Evolutionary conservation across 1,140 invertebrate genomes (phyloP).

Genomic region (Conopomorpha cramerella): DNA sequence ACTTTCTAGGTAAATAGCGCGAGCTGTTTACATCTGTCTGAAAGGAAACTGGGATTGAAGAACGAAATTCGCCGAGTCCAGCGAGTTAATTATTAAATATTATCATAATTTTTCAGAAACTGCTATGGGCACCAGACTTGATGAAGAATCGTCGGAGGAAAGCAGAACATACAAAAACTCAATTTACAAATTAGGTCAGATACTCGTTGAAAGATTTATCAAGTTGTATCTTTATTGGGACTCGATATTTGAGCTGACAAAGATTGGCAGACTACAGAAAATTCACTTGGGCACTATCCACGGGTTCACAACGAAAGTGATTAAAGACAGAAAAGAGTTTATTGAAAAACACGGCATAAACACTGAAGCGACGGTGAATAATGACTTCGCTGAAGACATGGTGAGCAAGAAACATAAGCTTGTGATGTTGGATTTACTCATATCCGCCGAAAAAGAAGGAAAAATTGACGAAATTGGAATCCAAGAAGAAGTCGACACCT

Average conservation of each 20-base stretch:
- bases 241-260: slow-evolving; percentile 12
- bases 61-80: too few relatives aligned
- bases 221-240: slow-evolving; percentile 16
- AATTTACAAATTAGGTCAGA: slow-evolving; percentile 15
- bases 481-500: slow-evolving; percentile 82
- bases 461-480: slow-evolving; percentile 69
- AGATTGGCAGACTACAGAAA: slow-evolving; percentile 2
- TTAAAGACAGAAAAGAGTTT: slow-evolving; percentile 6
- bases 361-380: too few relatives aligned
- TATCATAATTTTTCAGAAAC: slow-evolving; percentile 12
- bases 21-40: too few relatives aligned
- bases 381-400: too few relatives aligned
- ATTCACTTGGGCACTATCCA: slow-evolving; percentile 7
- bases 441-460: slow-evolving; percentile 62
- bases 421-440: slow-evolving; percentile 48
- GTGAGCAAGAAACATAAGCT: slow-evolving; percentile 20
- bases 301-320: slow-evolving; percentile 14
- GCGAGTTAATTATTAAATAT: too few relatives aligned
- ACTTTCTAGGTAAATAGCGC: too few relatives aligned
- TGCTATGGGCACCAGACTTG: slow-evolving; percentile 24
- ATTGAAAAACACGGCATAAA: slow-evolving; percentile 2
- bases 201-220: slow-evolving; percentile 11
- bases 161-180: slow-evolving; percentile 10
- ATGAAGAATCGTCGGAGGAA: slow-evolving; percentile 12
- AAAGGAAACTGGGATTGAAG: too few relatives aligned